Conservation (phyloP, 2,113 vertebrate genomes). For the Lophotis ruficrista region DNA sequence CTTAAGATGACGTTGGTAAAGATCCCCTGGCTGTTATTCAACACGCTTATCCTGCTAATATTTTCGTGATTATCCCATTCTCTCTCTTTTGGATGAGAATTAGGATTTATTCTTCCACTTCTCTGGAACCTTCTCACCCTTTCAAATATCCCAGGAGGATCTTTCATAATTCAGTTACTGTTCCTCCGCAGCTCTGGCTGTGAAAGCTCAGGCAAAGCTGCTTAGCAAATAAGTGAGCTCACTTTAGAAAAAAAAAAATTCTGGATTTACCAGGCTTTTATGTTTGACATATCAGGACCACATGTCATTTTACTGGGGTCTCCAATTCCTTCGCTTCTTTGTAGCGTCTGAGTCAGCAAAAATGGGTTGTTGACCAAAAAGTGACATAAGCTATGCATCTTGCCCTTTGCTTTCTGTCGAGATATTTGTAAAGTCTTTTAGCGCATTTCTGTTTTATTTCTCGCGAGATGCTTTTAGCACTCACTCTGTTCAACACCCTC, state of each 20-base stretch:
- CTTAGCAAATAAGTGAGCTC: constrained; percentile 63
- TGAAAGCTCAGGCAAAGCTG: constrained; percentile 57
- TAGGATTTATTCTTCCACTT: constrained; percentile 60
- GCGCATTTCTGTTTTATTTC: background rate
- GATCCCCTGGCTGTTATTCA: constrained; percentile 62
- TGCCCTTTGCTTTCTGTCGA: background rate
- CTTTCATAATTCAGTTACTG: constrained; percentile 61
- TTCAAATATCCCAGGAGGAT: constrained; percentile 56
- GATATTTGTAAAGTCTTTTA: background rate
- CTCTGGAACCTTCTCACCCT: constrained; percentile 63
- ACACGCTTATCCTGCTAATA: constrained; percentile 55
- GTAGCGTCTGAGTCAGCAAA: background rate
- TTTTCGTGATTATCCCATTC: constrained; percentile 64
- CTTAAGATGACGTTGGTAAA: constrained; percentile 59
- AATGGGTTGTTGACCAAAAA: background rate
- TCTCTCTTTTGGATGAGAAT: constrained; percentile 52
- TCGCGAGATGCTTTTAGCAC: background rate
- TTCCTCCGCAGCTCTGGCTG: background rate
- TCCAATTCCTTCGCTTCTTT: background rate
- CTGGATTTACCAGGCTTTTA: constrained; percentile 27
- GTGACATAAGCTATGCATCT: background rate
- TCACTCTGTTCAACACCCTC: background rate
- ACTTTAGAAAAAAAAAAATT: background rate
- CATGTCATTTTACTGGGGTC: background rate
- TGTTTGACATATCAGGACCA: constrained; percentile 7